Base-by-base conservation (phyloP, 23 tunicate species). In the Ciona savignyi region DNA sequence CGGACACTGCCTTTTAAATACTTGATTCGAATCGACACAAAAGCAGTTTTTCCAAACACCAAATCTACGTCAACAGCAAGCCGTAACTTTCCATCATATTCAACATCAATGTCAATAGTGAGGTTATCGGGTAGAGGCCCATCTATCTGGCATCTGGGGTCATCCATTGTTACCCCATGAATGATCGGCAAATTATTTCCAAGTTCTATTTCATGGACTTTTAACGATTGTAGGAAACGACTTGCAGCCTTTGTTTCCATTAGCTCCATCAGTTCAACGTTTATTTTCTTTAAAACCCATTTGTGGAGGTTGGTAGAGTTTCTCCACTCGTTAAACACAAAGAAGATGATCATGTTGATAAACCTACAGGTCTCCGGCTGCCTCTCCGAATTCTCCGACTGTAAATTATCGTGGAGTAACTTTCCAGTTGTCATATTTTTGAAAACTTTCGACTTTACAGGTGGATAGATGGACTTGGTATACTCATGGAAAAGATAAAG, bases 231-330 rank as follows among this genome's bases (percentile, higher is more conserved):
- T 11, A 87, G 32, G 0, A 87, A 35, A 34, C 86, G 69, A 9
- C 80, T 80, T n/a, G 95, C 95, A 2, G 95, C 75, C 76, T 87
- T 87, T 56, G 86, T 81, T 33, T 87, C 95, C 86, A 87, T 76
- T 0, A 87, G 70, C 74, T 87, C 95, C 60, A 72, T 35, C 9
- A 87, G 60, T 71, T 87, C 95, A 56, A 87, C 80, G 51, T 80
- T 87, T 75, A 87, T 61, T 51, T 87, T 87, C 76, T 87, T 87
- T 75, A 87, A 62, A 19, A 87, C 72, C 95, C 95, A 87, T 72
- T 85, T 87, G n/a, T 81, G 82, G 21, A 87, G 31, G 29, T 77
- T 66, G 4, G 74, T 78, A 1, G 95, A 80, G 51, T 87, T 85
- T 32, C 95, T 62, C 95, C 95, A 87, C 32, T 87, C 95, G 25